These are phyloP conservation scores for Tanypteryx hageni DNA, from an alignment of 2,888 invertebrate species.

Conservation along the genomic window DNA sequence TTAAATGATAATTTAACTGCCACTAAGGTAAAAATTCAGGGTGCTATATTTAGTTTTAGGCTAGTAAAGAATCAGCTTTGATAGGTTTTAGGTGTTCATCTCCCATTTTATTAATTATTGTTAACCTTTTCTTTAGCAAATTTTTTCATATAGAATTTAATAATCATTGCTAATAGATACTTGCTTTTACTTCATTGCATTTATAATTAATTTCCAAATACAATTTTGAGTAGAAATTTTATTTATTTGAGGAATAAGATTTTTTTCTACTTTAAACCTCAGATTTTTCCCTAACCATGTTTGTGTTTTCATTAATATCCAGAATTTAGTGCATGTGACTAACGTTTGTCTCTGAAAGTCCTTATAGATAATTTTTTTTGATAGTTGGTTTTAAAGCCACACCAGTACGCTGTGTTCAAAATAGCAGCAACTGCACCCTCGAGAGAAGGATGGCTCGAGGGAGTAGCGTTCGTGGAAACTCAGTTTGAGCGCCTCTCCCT, in stretches of 20 bases:
- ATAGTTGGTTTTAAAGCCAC: slow-evolving; percentile 78
- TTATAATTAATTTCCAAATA: not conserved
- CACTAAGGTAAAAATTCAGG: too few species aligned
- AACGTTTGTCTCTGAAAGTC: not conserved
- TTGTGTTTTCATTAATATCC: too few species aligned
- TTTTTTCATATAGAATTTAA: too few species aligned
- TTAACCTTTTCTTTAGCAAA: too few species aligned
- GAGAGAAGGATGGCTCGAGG: slow-evolving; percentile 82
- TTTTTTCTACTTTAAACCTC: not conserved
- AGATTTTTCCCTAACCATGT: too few species aligned
- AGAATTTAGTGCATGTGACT: too few species aligned
- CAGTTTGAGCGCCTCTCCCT: slow-evolving; percentile 83
- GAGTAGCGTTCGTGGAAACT: slow-evolving; percentile 85
- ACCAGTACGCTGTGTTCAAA: slow-evolving; percentile 83
- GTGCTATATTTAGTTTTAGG: too few species aligned
- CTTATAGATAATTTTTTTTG: slow-evolving; percentile 66
- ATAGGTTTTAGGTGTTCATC: too few species aligned
- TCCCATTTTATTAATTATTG: too few species aligned
- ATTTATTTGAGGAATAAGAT: not conserved
- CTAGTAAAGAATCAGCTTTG: too few species aligned
- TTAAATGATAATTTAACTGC: too few species aligned
- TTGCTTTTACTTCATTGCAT: not conserved
- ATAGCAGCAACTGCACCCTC: slow-evolving; percentile 83
- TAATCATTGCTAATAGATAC: not conserved
- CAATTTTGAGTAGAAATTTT: slow-evolving; percentile 13